Evolutionary conservation across 2,888 invertebrate species (phyloP).

Genomic region (Cerceris rybyensis): DNA sequence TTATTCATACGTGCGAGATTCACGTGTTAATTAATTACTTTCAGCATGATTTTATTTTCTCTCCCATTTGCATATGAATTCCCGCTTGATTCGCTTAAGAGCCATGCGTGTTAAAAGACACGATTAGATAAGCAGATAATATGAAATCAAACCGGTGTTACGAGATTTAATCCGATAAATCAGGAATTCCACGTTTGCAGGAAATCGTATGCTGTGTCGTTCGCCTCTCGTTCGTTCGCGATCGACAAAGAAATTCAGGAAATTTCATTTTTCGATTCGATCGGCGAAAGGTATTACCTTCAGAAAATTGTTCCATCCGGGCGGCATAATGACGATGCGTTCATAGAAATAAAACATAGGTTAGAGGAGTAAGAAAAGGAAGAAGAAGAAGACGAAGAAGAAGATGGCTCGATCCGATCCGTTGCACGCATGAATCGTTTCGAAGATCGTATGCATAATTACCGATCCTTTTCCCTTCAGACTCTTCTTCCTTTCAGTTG

Average conservation of each 20-base stretch:
- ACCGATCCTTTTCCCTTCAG: conserved; percentile 24
- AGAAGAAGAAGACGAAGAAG: conserved; percentile 19
- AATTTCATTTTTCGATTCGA: conserved; percentile 21
- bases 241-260: conserved; percentile 11
- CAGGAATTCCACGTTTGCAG: not conserved
- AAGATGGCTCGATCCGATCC: conserved; percentile 53
- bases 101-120: not conserved
- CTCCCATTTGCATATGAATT: not conserved
- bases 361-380: conserved; percentile 11
- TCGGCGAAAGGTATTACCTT: not conserved
- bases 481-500: conserved; percentile 29
- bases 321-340: conserved; percentile 41
- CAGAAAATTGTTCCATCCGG: conserved; percentile 13
- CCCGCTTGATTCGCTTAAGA: not conserved
- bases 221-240: not conserved
- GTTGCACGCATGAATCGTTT: conserved; percentile 65
- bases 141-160: not conserved
- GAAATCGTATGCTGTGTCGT: not conserved
- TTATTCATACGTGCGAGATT: not conserved
- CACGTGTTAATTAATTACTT: not conserved
- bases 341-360: conserved; percentile 20
- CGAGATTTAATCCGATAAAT: not conserved
- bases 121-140: not conserved
- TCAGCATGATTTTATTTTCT: not conserved
- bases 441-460: conserved; percentile 66